Base-by-base conservation (phyloP, 2,113 vertebrate genomes). In the Hydrolagus affinis region DNA sequence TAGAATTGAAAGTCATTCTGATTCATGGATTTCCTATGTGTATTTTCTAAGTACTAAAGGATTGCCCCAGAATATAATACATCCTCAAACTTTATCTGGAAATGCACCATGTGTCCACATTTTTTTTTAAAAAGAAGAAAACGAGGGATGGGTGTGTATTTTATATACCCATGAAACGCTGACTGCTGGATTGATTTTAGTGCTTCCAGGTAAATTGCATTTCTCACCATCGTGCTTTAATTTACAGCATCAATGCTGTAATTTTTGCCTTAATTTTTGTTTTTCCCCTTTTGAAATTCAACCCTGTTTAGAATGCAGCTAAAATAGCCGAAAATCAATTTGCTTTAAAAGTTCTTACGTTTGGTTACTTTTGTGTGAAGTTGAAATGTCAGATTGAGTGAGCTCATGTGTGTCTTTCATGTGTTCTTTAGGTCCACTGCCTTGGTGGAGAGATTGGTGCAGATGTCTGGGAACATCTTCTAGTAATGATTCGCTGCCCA, bases 381-480 rank as follows among this genome's bases (percentile, higher is more conserved):
- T 66, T 66, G 23, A 32, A 11, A 1, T 83, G 17, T 30, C 25
- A 60, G 59, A 28, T 30, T 30, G 14, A 66, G 28, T 32, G 62
- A 30, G 25, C 19, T 66, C n/a, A n/a, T n/a, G n/a, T n/a, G 44
- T 44, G 66, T 59, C 28, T 4, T 83, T 6, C 66, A 19, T 60
- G 21, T 83, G 62, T 83, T 83, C 12, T 15, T 44, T 25, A 93
- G 93, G 86, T 92, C 8, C 91, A 93, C 86, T 91, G 89, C 86
- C 89, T 92, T 76, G 91, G 89, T 0, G 86, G 90, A 86, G 90
- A 94, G 90, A 91, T 92, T 86, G 93, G 92, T 88, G 93, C 91
- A 75, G 92, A 93, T 85, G 21, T 92, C 87, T 94, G 92, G 93
- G 92, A 94, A 17, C 93, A 94, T 85, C 88, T 94, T 25, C 88